phyloP scores from a whole-genome alignment of 2,113 vertebrate genomes.

The Falco punctatus region DNA sequence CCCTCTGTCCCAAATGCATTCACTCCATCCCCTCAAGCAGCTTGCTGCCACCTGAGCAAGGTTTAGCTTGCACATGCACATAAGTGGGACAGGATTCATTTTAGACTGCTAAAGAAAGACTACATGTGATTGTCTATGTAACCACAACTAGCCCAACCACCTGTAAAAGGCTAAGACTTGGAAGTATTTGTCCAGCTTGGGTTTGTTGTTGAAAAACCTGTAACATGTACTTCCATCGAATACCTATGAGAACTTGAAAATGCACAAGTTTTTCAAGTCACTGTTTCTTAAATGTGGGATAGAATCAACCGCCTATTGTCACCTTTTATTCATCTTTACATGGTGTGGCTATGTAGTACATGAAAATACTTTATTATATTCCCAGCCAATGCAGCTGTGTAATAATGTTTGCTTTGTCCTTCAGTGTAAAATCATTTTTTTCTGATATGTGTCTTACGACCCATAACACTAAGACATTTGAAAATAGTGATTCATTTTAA shows the following conservation, averaged over 20 bases:
- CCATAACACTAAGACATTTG: slow-evolving; percentile 38
- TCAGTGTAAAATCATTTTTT: slow-evolving; percentile 26
- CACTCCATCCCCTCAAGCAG: not conserved
- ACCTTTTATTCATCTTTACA: slow-evolving; percentile 10
- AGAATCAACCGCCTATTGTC: not conserved
- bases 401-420: slow-evolving; percentile 55
- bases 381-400: slow-evolving; percentile 44
- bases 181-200: not conserved
- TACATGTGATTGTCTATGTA: not conserved
- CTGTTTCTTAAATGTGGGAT: not conserved
- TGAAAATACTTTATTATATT: slow-evolving; percentile 3
- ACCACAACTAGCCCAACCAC: not conserved
- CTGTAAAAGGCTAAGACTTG: not conserved
- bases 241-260: not conserved
- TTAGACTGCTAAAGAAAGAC: not conserved
- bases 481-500: slow-evolving; percentile 49
- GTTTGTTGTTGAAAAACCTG: not conserved
- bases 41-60: not conserved
- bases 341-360: not conserved
- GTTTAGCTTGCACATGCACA: not conserved
- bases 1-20: not conserved
- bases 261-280: not conserved
- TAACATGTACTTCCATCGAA: not conserved
- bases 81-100: not conserved
- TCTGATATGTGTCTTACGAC: slow-evolving; percentile 29